Percentiles rank a stretch among this genome's conserved stretches.
These are phyloP conservation scores for Gasterosteus aculeatus DNA, from an alignment of 2,113 vertebrate genomes.

Conservation along the genomic window DNA sequence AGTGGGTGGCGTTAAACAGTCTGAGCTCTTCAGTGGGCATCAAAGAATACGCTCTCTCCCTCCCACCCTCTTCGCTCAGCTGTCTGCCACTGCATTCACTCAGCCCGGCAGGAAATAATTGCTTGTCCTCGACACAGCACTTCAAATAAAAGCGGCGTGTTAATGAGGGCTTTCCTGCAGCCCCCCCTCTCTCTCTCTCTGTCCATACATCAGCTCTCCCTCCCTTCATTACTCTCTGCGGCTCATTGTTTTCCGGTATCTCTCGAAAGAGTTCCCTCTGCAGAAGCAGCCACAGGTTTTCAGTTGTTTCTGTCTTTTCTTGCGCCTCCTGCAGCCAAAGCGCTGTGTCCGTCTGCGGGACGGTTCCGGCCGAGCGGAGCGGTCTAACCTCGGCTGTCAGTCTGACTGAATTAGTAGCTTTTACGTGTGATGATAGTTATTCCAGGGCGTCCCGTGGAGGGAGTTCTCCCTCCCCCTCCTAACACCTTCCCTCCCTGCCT, in stretches of 20 bases:
- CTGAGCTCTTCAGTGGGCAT: conserved; percentile 22
- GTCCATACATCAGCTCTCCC: conserved; percentile 22
- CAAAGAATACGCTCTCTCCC: conserved; percentile 22
- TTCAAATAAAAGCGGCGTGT: conserved; percentile 77
- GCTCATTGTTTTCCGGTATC: conserved; percentile 58
- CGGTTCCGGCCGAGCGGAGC: conserved; percentile 29
- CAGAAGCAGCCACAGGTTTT: background rate
- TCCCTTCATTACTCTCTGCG: conserved; percentile 50
- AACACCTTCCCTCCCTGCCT: background rate
- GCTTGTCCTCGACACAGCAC: conserved; percentile 73
- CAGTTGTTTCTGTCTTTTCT: background rate
- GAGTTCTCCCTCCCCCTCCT: conserved; percentile 11
- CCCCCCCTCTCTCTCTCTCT: conserved; percentile 46
- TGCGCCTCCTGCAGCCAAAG: background rate
- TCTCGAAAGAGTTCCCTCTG: conserved; percentile 27
- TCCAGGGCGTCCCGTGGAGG: conserved; percentile 61
- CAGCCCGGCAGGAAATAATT: conserved; percentile 75
- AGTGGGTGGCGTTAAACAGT: conserved; percentile 38
- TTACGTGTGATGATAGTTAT: conserved; percentile 72
- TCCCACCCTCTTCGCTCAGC: conserved; percentile 27
- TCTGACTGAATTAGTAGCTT: conserved; percentile 64
- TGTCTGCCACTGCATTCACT: conserved; percentile 59
- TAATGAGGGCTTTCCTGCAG: conserved; percentile 80
- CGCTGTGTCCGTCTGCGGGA: conserved; percentile 29
- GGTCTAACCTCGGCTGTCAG: conserved; percentile 58